A percentile compares a stretch with the other conserved stretches of the same genome.
Conservation (phyloP, 92 coral and sea anemone species). For the Micromussa lordhowensis region DNA sequence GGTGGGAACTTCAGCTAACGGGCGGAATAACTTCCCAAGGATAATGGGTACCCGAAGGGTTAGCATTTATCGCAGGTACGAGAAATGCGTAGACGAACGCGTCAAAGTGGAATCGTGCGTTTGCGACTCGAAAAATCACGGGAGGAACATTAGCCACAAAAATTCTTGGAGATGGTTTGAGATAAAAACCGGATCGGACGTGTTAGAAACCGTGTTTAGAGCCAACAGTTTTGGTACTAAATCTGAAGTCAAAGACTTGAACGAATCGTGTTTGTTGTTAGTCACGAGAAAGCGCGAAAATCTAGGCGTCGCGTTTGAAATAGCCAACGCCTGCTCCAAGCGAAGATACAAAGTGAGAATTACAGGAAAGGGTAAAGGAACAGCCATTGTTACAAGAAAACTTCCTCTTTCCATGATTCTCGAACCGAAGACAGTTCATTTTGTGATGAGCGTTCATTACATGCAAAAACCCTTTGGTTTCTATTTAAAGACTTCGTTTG, state of each 20-base stretch:
- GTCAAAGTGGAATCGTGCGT: slow-evolving; percentile 82
- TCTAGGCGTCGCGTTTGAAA: slow-evolving; percentile 69
- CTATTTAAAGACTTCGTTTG: slow-evolving; percentile 73
- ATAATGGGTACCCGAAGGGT: slow-evolving; percentile 72
- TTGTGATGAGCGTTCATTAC: slow-evolving; percentile 77
- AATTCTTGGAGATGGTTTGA: slow-evolving; percentile 68
- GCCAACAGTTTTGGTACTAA: slow-evolving; percentile 76
- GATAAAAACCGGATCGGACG: slow-evolving; percentile 63
- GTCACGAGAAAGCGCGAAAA: slow-evolving; percentile 78
- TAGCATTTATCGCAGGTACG: slow-evolving; percentile 88
- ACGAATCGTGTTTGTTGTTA: slow-evolving; percentile 77
- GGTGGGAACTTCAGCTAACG: neutral
- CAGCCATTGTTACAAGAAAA: slow-evolving; percentile 52
- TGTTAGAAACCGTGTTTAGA: slow-evolving; percentile 64
- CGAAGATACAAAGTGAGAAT: slow-evolving; percentile 70
- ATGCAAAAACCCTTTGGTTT: slow-evolving; percentile 72
- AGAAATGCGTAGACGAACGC: slow-evolving; percentile 75
- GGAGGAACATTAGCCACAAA: slow-evolving; percentile 32
- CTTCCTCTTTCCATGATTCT: slow-evolving; percentile 66
- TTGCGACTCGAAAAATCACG: slow-evolving; percentile 69
- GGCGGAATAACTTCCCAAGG: slow-evolving; percentile 44
- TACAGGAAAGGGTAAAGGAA: slow-evolving; percentile 79
- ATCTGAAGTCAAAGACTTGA: slow-evolving; percentile 76
- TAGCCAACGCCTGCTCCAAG: slow-evolving; percentile 77
- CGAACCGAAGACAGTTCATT: slow-evolving; percentile 79